Evolutionary conservation across 2,797 vertebrate species (phyloP).

Genomic region (Semotilus atromaculatus): DNA sequence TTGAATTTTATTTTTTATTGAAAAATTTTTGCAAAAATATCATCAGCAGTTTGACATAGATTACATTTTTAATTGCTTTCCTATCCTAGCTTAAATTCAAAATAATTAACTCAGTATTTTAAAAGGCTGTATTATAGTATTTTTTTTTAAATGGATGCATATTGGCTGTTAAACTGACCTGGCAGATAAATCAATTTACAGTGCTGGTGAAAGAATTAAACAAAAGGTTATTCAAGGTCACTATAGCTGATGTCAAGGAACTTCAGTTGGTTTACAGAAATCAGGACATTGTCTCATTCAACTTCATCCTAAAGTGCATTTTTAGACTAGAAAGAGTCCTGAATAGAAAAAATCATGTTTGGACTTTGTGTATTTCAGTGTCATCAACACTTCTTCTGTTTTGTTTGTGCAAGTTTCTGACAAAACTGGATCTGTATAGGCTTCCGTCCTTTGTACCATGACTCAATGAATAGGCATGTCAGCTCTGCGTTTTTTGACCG

Average conservation of each 20-base stretch:
- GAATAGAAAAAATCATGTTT: neutral
- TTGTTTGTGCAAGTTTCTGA: slow-evolving; percentile 34
- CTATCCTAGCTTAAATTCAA: neutral
- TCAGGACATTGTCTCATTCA: neutral
- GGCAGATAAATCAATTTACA: neutral
- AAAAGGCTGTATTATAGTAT: too few relatives aligned
- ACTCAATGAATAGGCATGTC: slow-evolving; percentile 12
- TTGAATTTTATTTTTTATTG: neutral
- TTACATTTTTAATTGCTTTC: neutral
- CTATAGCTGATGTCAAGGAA: neutral
- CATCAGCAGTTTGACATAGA: neutral
- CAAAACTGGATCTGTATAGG: slow-evolving; percentile 29
- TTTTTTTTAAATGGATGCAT: neutral
- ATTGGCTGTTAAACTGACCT: neutral
- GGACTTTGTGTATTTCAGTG: neutral
- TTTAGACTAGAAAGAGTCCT: neutral
- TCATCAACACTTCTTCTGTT: slow-evolving; percentile 5
- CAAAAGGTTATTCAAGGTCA: neutral
- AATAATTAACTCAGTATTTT: neutral
- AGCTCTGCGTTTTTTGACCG: neutral
- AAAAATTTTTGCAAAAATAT: neutral
- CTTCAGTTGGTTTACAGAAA: neutral
- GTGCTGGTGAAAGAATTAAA: neutral
- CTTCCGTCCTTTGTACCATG: neutral
- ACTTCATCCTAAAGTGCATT: neutral